Evolutionary conservation across 2,797 vertebrate species (phyloP).

Genomic region (Melanotaenia trifasciata): DNA sequence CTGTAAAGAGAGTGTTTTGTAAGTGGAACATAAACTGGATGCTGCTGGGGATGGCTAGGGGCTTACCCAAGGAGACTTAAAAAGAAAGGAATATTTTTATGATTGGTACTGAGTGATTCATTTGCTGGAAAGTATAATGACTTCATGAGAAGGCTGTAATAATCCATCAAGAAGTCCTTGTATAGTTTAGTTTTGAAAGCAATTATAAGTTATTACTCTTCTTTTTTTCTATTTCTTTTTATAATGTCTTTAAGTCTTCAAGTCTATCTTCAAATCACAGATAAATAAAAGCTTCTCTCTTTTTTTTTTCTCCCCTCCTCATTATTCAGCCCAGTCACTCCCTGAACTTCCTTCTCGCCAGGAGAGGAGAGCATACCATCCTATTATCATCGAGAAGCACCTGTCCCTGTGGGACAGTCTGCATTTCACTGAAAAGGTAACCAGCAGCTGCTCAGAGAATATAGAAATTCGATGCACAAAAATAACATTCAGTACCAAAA

Average conservation of each 20-base stretch:
- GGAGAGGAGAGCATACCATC: conserved; percentile 62
- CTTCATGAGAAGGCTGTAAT: background rate
- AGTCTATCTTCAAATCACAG: too few relatives aligned
- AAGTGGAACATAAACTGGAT: conserved; percentile 26
- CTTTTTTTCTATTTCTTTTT: background rate
- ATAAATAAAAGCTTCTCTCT: too few relatives aligned
- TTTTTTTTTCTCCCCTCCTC: background rate
- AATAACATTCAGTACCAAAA: background rate
- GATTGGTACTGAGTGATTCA: background rate
- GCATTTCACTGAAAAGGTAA: conserved; percentile 74
- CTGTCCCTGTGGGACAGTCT: conserved; percentile 81
- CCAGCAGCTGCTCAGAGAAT: background rate
- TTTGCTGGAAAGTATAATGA: background rate
- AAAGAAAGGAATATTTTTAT: conserved; percentile 9
- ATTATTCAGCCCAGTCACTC: conserved; percentile 70
- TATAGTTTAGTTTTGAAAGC: too few relatives aligned
- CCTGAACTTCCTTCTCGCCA: conserved; percentile 60
- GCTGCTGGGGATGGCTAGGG: conserved; percentile 19
- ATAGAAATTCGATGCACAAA: conserved; percentile 1
- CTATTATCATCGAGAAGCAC: conserved; percentile 70
- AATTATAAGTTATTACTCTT: background rate
- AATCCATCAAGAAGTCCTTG: background rate
- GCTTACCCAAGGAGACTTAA: conserved; percentile 18
- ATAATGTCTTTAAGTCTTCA: background rate
- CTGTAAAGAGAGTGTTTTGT: conserved; percentile 47